Evolutionary conservation across 2,113 vertebrate genomes (phyloP), one percentile per base, ranked within the genome.

Genomic region (Diadophis punctatus): DNA sequence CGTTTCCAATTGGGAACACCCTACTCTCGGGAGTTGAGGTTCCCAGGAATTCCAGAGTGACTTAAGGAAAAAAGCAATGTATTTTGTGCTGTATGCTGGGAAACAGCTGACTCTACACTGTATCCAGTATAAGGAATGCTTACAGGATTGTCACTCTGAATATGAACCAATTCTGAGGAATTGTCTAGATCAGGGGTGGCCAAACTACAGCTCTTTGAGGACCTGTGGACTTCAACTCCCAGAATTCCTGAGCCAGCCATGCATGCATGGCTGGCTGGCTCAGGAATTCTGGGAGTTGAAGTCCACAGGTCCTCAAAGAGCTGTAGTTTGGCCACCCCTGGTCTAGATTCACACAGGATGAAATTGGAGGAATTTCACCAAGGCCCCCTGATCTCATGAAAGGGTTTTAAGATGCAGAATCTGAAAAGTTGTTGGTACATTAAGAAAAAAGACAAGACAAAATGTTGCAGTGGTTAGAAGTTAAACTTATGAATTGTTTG

Each of bases 1-100:
- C 20, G 2, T 20, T 80, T 90, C 60, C 4, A 34, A 4, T 7
- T 48, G 60, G 30, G 46, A n/a, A 22, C 86, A 6, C 0, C 90
- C 91, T 8, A 46, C 49, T 51, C 0, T 0, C 0, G 7, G 30
- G 18, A 8, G 27, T 18, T n/a, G 85, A 60, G 52, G 12, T 48
- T 1, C 8, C 68, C 90, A 91, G 25, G 9, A 30, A 56, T 86
- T 23, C 90, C 16, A 86, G 80, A n/a, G 39, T 84, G 16, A 14
- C 5, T 52, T 14, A 12, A n/a, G 60, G 9, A 34, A 90, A 80
- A 6, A 80, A 5, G 20, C 74, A 80, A 22, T 22, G 2, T 20
- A 8, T 80, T 80, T 80, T 80, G 74, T 80, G 34, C 74, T 39
- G 8, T 43, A 80, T 43, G 43, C 74, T 80, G 74, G 34, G 74